phyloP scores from a whole-genome alignment of 2,888 invertebrate genomes.

The Phengaris arion region DNA sequence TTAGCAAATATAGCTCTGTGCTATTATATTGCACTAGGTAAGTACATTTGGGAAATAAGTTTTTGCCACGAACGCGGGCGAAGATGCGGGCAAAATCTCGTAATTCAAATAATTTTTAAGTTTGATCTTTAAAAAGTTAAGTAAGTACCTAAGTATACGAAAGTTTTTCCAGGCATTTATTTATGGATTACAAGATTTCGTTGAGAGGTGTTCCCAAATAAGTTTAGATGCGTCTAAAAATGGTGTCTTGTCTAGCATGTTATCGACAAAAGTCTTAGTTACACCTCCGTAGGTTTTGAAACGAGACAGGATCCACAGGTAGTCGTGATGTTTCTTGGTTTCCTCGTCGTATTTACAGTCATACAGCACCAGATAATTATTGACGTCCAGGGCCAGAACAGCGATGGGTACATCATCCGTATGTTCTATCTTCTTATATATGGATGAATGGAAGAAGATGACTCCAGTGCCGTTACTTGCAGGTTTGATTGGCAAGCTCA shows the following conservation, averaged over 20 bases:
- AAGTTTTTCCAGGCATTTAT: too few relatives aligned
- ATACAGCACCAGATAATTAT: neutral
- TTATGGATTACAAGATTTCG: neutral
- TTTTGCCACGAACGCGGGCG: too few relatives aligned
- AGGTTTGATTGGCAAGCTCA: neutral
- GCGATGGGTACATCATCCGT: neutral
- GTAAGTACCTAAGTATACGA: too few relatives aligned
- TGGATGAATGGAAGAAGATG: neutral
- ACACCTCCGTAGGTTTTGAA: neutral
- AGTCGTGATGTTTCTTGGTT: neutral
- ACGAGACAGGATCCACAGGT: constrained; percentile 19
- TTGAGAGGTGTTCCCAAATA: constrained; percentile 5
- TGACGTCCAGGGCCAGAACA: neutral
- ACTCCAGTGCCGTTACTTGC: neutral
- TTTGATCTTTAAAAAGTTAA: too few relatives aligned
- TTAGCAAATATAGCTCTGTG: too few relatives aligned
- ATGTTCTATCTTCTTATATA: neutral
- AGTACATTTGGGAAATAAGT: too few relatives aligned
- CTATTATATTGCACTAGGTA: too few relatives aligned
- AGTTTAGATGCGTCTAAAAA: neutral
- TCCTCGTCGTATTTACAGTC: constrained; percentile 21
- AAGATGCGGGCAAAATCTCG: too few relatives aligned
- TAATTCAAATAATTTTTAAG: too few relatives aligned
- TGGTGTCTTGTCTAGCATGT: neutral
- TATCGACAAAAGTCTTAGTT: constrained; percentile 3